Evolutionary conservation across 2,888 invertebrate genomes (phyloP).

Genomic region (Nephrotoma appendiculata): DNA sequence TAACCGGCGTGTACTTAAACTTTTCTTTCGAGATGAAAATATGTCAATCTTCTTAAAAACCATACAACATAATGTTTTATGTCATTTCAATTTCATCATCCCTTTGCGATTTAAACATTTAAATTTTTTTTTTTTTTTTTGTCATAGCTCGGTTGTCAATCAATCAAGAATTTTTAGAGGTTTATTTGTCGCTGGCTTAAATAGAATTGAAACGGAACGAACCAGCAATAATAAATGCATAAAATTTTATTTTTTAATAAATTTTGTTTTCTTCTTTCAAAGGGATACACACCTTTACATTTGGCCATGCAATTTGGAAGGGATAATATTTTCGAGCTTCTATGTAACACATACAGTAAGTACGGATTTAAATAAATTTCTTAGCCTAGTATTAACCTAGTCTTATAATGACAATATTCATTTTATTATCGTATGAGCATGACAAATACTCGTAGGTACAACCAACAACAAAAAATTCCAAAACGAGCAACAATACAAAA

Average conservation of each 20-base stretch:
- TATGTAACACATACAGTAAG: slow-evolving; percentile 86
- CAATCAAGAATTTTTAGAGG: neutral
- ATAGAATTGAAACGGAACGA: neutral
- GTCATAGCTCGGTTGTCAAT: neutral
- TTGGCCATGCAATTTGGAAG: slow-evolving; percentile 84
- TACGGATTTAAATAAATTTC: slow-evolving; percentile 15
- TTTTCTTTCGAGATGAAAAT: neutral
- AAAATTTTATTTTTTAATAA: neutral
- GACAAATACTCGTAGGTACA: neutral
- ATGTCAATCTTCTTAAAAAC: neutral
- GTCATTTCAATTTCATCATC: neutral
- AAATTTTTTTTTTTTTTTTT: neutral
- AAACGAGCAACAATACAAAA: neutral
- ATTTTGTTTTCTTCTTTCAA: slow-evolving; percentile 26
- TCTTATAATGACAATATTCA: neutral
- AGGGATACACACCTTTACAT: slow-evolving; percentile 92
- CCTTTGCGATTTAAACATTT: neutral
- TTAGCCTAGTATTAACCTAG: neutral
- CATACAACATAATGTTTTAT: neutral
- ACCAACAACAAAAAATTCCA: neutral
- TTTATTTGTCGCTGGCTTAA: neutral
- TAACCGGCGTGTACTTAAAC: neutral
- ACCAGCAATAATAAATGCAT: neutral
- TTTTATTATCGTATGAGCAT: neutral
- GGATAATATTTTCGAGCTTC: slow-evolving; percentile 69